Evolutionary conservation across 2,888 invertebrate species (phyloP), one percentile per base, ranked within the genome.

Genomic region (Caenorhabditis sp.): DNA sequence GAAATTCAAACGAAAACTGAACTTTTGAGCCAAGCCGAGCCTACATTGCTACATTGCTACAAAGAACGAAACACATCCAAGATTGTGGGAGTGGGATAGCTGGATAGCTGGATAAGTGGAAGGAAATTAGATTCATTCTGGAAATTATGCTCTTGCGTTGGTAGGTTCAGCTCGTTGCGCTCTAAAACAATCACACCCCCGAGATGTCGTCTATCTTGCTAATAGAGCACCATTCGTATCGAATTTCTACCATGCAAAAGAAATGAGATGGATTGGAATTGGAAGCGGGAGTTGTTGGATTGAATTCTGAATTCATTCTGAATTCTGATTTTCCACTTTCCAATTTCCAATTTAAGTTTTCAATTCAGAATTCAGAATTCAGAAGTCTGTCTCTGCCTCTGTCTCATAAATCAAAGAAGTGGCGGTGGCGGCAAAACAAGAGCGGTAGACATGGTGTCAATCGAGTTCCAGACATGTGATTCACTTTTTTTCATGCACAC

Each of bases 151-250:
- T 40, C 40, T 40, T 9, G 40, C 40, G 40, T 40, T 15, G 40
- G 15, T 9, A 32, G 32, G 5, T 40, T 3, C 40, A 40, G n/a
- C 2, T 47, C 18, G 47, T 20, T 47, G 47, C 18, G 40, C 13
- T 40, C 40, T 47, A 47, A 47, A 47, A 47, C 47, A 47, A 47
- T 47, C 47, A 47, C 47, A 47, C 47, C 47, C 47, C n/a, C 47
- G 15, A 15, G 15, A 13, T 47, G 32, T 32, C 32, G 32, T 32
- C 32, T 15, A 40, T 40, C 40, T 40, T 40, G 40, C 40, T 40
- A 40, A 40, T 40, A 40, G 40, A 18, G 18, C 18, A 47, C 18
- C 18, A 47, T 47, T 47, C 20, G 9, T 47, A 47, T 47, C 20
- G 47, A 47, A 47, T 47, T 47, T 47, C 47, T 47, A 40, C 3